These are phyloP conservation scores for Lycocerus yunnanus DNA, from an alignment of 2,888 invertebrate species.

Conservation along the genomic window DNA sequence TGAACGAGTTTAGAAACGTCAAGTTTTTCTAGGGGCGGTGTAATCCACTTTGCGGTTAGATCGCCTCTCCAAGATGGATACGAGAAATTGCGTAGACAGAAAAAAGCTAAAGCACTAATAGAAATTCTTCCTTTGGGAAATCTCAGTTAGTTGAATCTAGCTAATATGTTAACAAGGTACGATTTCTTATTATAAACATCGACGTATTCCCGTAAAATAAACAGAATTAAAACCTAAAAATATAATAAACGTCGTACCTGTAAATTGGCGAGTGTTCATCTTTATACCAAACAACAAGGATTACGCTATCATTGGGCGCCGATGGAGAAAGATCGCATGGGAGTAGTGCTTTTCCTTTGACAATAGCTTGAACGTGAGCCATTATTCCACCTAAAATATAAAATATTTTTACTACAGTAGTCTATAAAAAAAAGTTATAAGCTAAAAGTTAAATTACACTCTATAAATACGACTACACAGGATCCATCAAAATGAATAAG, in stretches of 20 bases:
- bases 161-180: constrained; percentile 31
- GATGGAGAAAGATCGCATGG: constrained; percentile 86
- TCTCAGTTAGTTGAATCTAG: constrained; percentile 38
- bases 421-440: constrained; percentile 2
- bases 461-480: neutral
- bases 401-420: constrained; percentile 31
- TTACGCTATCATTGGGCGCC: constrained; percentile 75
- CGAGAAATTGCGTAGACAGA: constrained; percentile 38
- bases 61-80: constrained; percentile 37
- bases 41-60: constrained; percentile 36
- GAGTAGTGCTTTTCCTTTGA: constrained; percentile 78
- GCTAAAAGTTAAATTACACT: neutral
- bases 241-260: constrained; percentile 65
- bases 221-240: neutral
- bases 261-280: constrained; percentile 85
- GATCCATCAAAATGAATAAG: neutral
- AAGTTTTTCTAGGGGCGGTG: constrained; percentile 34
- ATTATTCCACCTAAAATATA: constrained; percentile 51
- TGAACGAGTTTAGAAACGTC: constrained; percentile 36
- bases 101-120: constrained; percentile 33
- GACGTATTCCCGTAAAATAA: neutral
- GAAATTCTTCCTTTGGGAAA: constrained; percentile 45
- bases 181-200: neutral
- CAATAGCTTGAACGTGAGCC: constrained; percentile 69
- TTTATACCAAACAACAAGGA: constrained; percentile 90